Percentiles rank a stretch among this genome's conserved stretches.
Conservation (phyloP, 23 tunicate genomes). For the Botrylloides violaceus region DNA sequence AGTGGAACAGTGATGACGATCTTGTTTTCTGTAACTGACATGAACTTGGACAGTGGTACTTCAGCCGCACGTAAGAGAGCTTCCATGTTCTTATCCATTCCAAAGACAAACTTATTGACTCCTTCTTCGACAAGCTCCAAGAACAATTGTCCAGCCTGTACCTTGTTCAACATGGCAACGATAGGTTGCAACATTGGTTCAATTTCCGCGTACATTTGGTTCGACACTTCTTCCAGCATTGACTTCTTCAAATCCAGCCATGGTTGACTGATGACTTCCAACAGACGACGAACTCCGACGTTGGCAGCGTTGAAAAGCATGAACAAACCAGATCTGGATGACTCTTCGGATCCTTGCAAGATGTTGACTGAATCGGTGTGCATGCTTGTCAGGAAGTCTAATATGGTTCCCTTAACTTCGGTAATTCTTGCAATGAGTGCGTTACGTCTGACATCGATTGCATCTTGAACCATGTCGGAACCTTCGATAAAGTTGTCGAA, state of each 20-base stretch:
- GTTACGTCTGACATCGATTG: constrained; percentile 10
- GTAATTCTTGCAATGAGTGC: constrained; percentile 21
- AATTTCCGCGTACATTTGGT: constrained; percentile 8
- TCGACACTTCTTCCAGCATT: constrained; percentile 22
- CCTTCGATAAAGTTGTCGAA: constrained; percentile 40
- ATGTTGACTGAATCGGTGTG: constrained; percentile 14
- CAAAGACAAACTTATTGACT: constrained; percentile 21
- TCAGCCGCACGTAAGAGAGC: constrained; percentile 19
- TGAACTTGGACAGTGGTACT: constrained; percentile 44
- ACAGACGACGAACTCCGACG: not conserved
- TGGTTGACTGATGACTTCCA: constrained; percentile 28
- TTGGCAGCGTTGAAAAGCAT: not conserved
- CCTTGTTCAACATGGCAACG: constrained; percentile 6
- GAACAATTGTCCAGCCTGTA: constrained; percentile 66
- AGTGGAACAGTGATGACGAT: constrained; percentile 75
- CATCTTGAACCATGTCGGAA: constrained; percentile 13
- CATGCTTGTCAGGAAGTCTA: constrained; percentile 1
- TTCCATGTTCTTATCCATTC: constrained; percentile 53
- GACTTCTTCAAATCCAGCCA: constrained; percentile 37
- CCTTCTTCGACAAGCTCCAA: constrained; percentile 70
- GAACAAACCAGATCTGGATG: not conserved
- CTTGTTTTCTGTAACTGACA: constrained; percentile 41
- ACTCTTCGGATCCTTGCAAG: not conserved
- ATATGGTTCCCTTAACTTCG: not conserved
- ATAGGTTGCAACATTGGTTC: constrained; percentile 23